Base-by-base conservation (phyloP, 1,140 invertebrate genomes). In the Arctopsyche grandis region DNA sequence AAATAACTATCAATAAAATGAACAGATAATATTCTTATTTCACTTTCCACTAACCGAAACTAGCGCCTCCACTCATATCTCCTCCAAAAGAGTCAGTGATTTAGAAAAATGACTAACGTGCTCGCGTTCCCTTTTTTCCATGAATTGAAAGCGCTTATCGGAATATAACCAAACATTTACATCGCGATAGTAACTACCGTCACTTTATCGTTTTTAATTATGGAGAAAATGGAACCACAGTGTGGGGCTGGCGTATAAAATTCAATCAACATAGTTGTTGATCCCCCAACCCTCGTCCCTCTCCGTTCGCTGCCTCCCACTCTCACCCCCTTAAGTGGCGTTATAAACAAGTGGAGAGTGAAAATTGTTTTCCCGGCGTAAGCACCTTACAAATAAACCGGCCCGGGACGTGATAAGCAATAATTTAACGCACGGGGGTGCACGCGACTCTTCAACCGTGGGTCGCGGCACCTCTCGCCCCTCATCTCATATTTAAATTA, bases 331-430 rank as follows among this genome's bases (percentile, higher is more conserved):
- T 80, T 80, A 77, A 80, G 79, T 77, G 79, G 79, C 79, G 74
- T 77, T 80, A 80, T 80, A 80, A 80, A 80, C 73, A 80, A 80
- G 79, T 80, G 79, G 79, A 80, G 79, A 77, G 79, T 77, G 79
- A 77, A 80, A 80, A 80, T 80, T 80, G 79, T 80, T 80, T 80
- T 80, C 79, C 73, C 73, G 78, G 78, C 71, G 78, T 79, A 79
- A 79, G 78, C 78, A 79, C 78, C 78, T 79, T 79, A 79, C 78
- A 79, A 79, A 79, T 79, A 79, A 79, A 79, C 78, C 78, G 60
- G 48, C 60, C 78, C 78, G 60, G 73, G 73, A 79, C 78, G 78
- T 79, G 78, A 79, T 79, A 79, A 74, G 78, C 78, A 79, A 79
- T 79, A 79, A 79, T 79, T 79, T 79, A 79, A 79, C 73, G 78